These are phyloP conservation scores for Pangasius sanitwongsei DNA, from an alignment of 2,797 vertebrate genomes.

Conservation along the genomic window DNA sequence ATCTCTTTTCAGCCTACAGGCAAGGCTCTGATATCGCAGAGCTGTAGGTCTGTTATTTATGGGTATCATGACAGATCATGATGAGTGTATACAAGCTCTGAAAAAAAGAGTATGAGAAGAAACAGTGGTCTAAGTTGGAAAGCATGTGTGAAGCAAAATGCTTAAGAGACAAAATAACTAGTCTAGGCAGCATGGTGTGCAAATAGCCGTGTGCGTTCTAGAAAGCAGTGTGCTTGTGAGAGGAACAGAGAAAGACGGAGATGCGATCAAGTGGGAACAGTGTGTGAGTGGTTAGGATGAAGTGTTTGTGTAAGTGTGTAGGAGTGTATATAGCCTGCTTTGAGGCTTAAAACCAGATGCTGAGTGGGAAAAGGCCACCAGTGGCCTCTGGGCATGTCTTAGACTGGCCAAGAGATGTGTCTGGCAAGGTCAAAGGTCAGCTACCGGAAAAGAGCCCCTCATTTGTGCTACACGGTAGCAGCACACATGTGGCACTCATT, in stretches of 20 bases:
- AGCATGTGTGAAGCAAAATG: neutral
- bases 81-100: neutral
- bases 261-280: neutral
- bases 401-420: constrained; percentile 43
- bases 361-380: constrained; percentile 59
- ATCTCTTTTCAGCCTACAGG: neutral
- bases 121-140: neutral
- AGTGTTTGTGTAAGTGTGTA: constrained; percentile 21
- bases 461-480: constrained; percentile 70
- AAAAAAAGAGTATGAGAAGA: neutral
- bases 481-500: constrained; percentile 75
- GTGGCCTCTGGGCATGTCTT: constrained; percentile 51
- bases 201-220: neutral
- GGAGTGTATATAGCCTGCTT: constrained; percentile 29
- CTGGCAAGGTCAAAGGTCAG: constrained; percentile 63
- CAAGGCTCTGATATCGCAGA: neutral
- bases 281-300: neutral
- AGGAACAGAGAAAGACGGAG: neutral
- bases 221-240: neutral
- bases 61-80: neutral
- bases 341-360: constrained; percentile 58
- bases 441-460: constrained; percentile 69
- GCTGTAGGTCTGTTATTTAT: neutral
- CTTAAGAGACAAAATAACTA: neutral
- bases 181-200: neutral